A percentile compares a stretch with the other conserved stretches of the same genome.
These are phyloP conservation scores for Upupa epops DNA, from an alignment of 2,113 vertebrate genomes.

Conservation along the genomic window DNA sequence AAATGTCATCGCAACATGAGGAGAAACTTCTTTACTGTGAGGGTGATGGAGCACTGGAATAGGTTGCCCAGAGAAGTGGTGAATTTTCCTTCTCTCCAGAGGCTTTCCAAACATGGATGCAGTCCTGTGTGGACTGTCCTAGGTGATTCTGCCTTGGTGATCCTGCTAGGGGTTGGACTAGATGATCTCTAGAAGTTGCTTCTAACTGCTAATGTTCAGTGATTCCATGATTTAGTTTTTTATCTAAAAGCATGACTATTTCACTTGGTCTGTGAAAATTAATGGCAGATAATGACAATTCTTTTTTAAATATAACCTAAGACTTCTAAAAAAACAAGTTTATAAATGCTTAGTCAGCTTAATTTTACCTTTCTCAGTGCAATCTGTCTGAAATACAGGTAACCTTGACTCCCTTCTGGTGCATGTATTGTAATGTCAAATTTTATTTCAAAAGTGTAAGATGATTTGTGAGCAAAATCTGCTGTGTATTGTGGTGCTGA, in stretches of 20 bases:
- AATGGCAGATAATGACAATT: neutral
- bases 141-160: no score
- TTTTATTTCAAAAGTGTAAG: neutral
- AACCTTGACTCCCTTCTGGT: neutral
- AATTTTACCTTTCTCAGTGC: neutral
- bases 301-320: neutral
- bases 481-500: neutral
- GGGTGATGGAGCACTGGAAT: no score
- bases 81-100: no score
- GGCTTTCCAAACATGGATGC: no score
- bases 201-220: neutral
- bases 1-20: no score
- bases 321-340: neutral
- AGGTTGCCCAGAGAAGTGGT: no score
- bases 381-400: neutral
- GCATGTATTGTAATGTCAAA: neutral
- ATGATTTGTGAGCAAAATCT: neutral
- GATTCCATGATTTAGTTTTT: neutral
- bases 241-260: neutral
- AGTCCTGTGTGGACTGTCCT: no score
- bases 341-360: neutral
- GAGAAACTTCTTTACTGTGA: no score
- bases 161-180: no score
- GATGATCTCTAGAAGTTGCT: no score
- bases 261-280: neutral